Conservation (phyloP, 2,113 vertebrate species). For the Megaceryle torquata region DNA sequence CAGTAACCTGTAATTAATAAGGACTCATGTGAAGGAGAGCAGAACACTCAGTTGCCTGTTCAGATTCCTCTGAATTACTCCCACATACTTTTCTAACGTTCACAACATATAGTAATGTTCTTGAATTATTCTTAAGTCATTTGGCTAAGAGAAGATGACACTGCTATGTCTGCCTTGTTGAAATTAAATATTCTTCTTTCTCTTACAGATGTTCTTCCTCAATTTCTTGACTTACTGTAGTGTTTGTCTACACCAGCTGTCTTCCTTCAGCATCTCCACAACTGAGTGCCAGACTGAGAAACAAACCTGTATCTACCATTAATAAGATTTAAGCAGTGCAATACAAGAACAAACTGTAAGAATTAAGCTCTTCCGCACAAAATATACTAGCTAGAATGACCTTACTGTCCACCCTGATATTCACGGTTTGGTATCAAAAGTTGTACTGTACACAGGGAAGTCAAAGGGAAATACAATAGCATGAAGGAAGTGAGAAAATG, state of each 20-base stretch:
- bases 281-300: not conserved
- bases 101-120: slow-evolving; percentile 9
- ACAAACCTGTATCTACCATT: slow-evolving; percentile 12
- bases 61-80: slow-evolving; percentile 23
- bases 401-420: not conserved
- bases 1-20: slow-evolving; percentile 32
- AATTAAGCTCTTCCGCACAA: not conserved
- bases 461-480: not conserved
- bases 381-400: not conserved
- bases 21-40: not conserved
- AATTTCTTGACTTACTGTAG: not conserved
- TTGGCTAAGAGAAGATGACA: slow-evolving; percentile 2
- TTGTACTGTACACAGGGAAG: not conserved
- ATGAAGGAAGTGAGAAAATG: not conserved
- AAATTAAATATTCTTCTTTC: slow-evolving; percentile 3
- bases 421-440: not conserved
- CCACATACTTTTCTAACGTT: slow-evolving; percentile 29
- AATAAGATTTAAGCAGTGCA: not conserved
- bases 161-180: not conserved
- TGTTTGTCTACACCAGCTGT: slow-evolving; percentile 19
- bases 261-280: slow-evolving; percentile 17
- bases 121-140: slow-evolving; percentile 16
- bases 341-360: not conserved
- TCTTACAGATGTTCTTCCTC: slow-evolving; percentile 44
- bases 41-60: not conserved